Evolutionary conservation across 1,140 invertebrate genomes (phyloP), one percentile per base, ranked within the genome.

Genomic region (Acromyrmex charruanus): DNA sequence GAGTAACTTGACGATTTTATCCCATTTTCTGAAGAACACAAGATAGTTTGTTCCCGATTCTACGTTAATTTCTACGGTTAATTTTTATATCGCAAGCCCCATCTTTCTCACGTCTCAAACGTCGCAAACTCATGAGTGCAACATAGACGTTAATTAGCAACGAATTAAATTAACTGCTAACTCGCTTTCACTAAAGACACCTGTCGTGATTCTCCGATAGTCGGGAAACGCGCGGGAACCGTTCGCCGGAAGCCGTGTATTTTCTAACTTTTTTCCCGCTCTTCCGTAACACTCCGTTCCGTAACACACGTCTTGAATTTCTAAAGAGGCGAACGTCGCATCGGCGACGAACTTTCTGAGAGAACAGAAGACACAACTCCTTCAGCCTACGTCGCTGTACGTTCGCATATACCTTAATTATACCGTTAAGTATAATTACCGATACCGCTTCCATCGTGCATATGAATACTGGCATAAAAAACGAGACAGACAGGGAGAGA

Each of bases 121-220:
- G 77, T 84, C 80, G 87, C 51, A 80, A 87, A 82, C 51, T 63
- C 74, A 59, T 59, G 69, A 53, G 74, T 61, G 77, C 85, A 82
- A 39, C 88, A 72, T 39, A 9, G 39, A 25, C 65, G 74, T 77
- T 88, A 68, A 66, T 85, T 81, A 80, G 25, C 69, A 86, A 91
- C 91, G 86, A 91, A 84, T 75, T 84, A 90, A 89, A 66, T 90
- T 59, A 72, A 44, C 39, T 44, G 39, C 77, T 74, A 85, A 79
- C 69, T 88, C 85, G 89, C 92, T 86, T 88, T 92, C 88, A 86
- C 89, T 87, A 55, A 77, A 28, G 80, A 87, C 79, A 87, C 55
- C n/a, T 21, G 89, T 79, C 87, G 80, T 74, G 88, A 90, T 88
- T 69, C 87, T 65, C 81, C 68, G 55, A 35, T 31, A 44, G 68